Percentiles rank a stretch among this genome's conserved stretches.
Conservation (phyloP, 2,113 vertebrate species). For the Nesoenas mayeri region DNA sequence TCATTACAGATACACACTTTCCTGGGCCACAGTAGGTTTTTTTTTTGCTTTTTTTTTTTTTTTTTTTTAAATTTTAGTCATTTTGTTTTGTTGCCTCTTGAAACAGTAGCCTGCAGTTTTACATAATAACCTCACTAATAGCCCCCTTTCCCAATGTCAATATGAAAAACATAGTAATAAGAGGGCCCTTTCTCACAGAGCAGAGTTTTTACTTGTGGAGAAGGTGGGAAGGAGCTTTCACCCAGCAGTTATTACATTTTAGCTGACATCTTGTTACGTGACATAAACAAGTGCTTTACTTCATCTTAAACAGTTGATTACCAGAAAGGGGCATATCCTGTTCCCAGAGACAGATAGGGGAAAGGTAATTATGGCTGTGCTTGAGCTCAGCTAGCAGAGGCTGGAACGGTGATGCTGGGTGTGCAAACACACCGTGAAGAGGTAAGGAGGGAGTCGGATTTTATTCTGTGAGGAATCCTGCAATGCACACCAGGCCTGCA, state of each 20-base stretch:
- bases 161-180: neutral
- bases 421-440: neutral
- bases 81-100: neutral
- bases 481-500: neutral
- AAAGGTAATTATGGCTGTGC: neutral
- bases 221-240: neutral
- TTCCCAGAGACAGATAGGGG: neutral
- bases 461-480: neutral
- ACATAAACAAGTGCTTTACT: neutral
- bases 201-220: neutral
- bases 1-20: neutral
- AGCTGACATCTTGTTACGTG: neutral
- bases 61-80: neutral
- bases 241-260: neutral
- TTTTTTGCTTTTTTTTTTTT: neutral
- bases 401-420: neutral
- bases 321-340: neutral
- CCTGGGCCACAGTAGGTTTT: neutral
- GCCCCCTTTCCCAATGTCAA: neutral
- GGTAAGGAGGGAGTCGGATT: neutral
- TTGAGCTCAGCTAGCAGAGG: neutral
- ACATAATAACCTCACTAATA: neutral
- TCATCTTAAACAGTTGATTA: neutral
- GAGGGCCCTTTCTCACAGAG: neutral
- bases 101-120: neutral